A percentile compares a stretch with the other conserved stretches of the same genome.
Conservation (phyloP, 37 sponge, comb jelly and placozoan genomes). For the Geodia barretti region DNA sequence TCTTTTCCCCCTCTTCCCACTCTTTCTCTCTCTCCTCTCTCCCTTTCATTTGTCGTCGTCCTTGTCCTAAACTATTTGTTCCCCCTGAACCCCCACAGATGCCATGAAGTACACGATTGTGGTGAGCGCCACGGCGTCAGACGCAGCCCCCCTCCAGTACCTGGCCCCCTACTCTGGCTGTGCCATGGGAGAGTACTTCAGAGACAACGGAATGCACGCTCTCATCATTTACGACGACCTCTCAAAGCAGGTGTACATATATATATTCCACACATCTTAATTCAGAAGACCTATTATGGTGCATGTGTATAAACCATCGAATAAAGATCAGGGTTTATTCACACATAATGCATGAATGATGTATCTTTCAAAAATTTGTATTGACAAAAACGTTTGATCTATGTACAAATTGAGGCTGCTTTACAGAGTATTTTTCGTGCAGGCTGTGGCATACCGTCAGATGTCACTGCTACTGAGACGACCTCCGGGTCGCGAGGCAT, state of each 20-base stretch:
- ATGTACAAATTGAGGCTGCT: too few relatives aligned
- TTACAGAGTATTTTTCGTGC: background rate
- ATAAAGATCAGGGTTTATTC: background rate
- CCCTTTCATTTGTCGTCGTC: too few relatives aligned
- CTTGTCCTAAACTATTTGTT: too few relatives aligned
- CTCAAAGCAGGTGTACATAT: conserved; percentile 89
- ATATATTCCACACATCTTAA: too few relatives aligned
- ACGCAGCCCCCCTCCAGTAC: conserved; percentile 99
- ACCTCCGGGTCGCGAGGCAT: conserved; percentile 99
- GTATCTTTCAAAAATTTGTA: background rate
- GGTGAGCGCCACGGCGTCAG: conserved; percentile 99
- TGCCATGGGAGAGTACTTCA: conserved; percentile 99
- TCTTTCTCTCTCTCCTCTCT: too few relatives aligned
- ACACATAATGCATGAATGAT: background rate
- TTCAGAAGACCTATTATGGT: background rate
- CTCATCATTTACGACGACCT: conserved; percentile 99
- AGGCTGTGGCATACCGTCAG: conserved; percentile 99
- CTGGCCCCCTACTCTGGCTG: conserved; percentile 98
- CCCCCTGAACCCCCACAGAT: conserved; percentile 41
- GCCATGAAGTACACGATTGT: conserved; percentile 98
- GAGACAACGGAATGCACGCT: conserved; percentile 97
- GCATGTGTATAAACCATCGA: background rate
- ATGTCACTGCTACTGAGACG: conserved; percentile 98
- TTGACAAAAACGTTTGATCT: too few relatives aligned
- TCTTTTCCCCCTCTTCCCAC: background rate